Evolutionary conservation across 2,113 vertebrate species (phyloP), one percentile per base, ranked within the genome.

Genomic region (Pygoscelis adeliae): DNA sequence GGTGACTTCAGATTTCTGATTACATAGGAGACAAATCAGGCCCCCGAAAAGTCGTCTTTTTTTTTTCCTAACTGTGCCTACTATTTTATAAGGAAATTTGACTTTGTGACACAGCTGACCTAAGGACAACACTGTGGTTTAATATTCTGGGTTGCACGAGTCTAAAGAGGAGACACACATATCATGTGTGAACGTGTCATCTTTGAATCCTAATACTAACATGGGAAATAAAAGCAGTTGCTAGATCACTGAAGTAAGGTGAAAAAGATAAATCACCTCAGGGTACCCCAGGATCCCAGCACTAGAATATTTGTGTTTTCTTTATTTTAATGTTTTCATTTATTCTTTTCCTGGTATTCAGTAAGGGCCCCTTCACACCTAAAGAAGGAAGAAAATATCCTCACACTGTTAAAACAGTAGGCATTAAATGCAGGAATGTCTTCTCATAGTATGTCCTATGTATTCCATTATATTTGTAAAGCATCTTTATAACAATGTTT

Each of bases 311-410:
- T 96, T 97, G 85, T 74, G 52, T 87, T 86, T 94, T 96, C 47
- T 93, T 96, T 95, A 81, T 91, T 96, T 97, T 97, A 96, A 93
- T 93, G 83, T 78, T 93, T 96, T 66, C 53, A 90, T 91, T 79
- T 97, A 86, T 96, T 97, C 67, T 95, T 96, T 94, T 95, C 36
- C 26, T 96, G 38, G 52, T 66, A 84, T 58, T 90, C 46, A 81
- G 38, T 91, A 93, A 92, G 46, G 55, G 76, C 67, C 29, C 71
- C 56, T 94, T 96, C 80, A 87, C n/a, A 90, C 58, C n/a, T 90
- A 66, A 87, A 92, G 70, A 61, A 96, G 74, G 52, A 93, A 83
- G 58, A 86, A 97, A 92, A 80, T 91, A 79, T 83, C 65, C 66
- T 84, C 55, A 36, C 3, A 29, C 38, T 85, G 81, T 93, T n/a